Evolutionary conservation across 2,888 invertebrate genomes (phyloP).

Genomic region (Formica aserva): DNA sequence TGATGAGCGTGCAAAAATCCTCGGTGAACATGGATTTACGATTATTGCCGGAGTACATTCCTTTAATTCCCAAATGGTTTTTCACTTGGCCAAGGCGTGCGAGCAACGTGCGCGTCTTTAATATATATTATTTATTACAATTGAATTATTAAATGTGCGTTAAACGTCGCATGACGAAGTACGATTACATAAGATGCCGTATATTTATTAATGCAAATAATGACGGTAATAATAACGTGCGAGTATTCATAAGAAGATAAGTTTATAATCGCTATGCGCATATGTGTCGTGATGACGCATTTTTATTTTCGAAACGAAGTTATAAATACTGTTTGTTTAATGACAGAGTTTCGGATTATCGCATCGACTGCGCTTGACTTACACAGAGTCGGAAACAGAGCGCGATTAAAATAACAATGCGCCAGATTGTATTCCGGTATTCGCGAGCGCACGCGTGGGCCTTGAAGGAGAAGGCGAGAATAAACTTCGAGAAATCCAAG

Average conservation of each 20-base stretch:
- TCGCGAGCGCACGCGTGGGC: background rate
- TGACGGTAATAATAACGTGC: background rate
- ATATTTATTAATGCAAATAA: background rate
- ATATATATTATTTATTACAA: slow-evolving; percentile 40
- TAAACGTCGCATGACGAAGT: slow-evolving; percentile 21
- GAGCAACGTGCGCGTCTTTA: slow-evolving; percentile 3
- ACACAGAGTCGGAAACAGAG: background rate
- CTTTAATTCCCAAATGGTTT: slow-evolving; percentile 49
- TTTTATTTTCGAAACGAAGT: background rate
- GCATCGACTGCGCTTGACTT: slow-evolving; percentile 14
- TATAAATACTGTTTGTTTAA: background rate
- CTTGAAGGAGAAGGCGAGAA: slow-evolving; percentile 21
- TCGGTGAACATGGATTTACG: slow-evolving; percentile 58
- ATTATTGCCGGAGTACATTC: slow-evolving; percentile 58
- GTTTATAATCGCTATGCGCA: background rate
- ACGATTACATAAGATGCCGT: background rate
- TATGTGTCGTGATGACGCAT: background rate
- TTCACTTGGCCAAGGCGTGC: slow-evolving; percentile 9
- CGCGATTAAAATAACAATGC: slow-evolving; percentile 41
- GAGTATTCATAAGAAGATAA: background rate
- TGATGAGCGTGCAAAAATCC: slow-evolving; percentile 48
- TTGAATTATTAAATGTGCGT: slow-evolving; percentile 46
- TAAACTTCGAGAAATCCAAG: slow-evolving; percentile 53
- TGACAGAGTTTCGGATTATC: slow-evolving; percentile 22
- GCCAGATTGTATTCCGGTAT: slow-evolving; percentile 29